Evolutionary conservation across 2,113 vertebrate species (phyloP), one percentile per base, ranked within the genome.

Genomic region (Ameiurus melas): DNA sequence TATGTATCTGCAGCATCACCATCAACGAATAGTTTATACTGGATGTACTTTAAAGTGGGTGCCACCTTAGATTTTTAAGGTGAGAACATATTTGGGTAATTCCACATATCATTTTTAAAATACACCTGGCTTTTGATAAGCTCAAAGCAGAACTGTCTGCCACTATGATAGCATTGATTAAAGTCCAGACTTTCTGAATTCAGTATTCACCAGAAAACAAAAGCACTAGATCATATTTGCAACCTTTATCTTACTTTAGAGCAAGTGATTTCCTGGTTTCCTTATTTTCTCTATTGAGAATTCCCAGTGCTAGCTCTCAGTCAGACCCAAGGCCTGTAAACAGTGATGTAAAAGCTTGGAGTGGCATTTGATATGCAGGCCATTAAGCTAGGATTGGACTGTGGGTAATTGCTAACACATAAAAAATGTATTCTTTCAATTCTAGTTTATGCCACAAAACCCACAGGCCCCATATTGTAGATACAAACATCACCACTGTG

Each of bases 341-440:
- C 27, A 55, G 4, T 70, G 86, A 30, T 47, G 12, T 55, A 43
- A 53, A 70, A 70, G 13, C 51, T 81, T 57, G 7, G 30, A 39
- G n/a, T 51, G 22, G 57, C 19, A 16, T 85, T 86, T 82, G 84
- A 86, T 77, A 85, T 75, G 12, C 36, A 77, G 79, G 17, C 57
- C 85, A 86, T 58, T 60, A 13, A 39, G 55, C 83, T 77, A 22
- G 10, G 43, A 75, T 30, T 62, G 64, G 55, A 47, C 66, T 30
- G 30, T 86, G 84, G 88, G 84, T 85, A 53, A 89, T 53, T 87
- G 33, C 43, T 66, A 80, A 27, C 77, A 86, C 13, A 51, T 14
- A 81, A 73, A 47, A 77, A 89, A 51, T 83, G 73, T 57, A 16
- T 75, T 62, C 43, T 75, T 83, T 53, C 43, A 83, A 77, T 70